phyloP scores from a whole-genome alignment of 2,888 invertebrate species.

The Limulus polyphemus region DNA sequence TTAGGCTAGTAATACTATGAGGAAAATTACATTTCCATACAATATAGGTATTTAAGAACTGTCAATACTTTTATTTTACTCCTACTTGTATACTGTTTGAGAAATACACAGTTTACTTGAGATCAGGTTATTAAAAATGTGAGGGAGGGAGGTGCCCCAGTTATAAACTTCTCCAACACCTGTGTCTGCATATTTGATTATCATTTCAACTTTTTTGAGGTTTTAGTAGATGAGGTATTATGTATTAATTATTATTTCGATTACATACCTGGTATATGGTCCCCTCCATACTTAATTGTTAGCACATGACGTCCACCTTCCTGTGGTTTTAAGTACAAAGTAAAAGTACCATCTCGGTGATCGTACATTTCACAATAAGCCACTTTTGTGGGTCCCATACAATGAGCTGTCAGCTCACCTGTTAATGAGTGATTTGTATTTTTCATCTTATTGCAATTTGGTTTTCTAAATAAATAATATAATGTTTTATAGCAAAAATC shows the following conservation, averaged over 20 bases:
- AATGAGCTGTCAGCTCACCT: conserved; percentile 91
- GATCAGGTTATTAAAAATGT: too few relatives aligned
- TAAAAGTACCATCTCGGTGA: conserved; percentile 94
- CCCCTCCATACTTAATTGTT: conserved; percentile 65
- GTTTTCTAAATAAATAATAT: not conserved
- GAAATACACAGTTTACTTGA: too few relatives aligned
- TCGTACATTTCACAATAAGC: conserved; percentile 97
- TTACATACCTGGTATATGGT: conserved; percentile 41
- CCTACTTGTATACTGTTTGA: too few relatives aligned
- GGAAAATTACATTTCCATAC: too few relatives aligned
- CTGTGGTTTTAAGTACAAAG: conserved; percentile 66
- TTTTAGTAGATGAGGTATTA: not conserved
- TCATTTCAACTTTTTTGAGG: not conserved
- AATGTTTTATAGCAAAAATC: too few relatives aligned
- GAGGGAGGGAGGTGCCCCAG: too few relatives aligned
- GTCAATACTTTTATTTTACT: too few relatives aligned
- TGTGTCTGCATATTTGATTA: too few relatives aligned
- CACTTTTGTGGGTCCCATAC: conserved; percentile 81
- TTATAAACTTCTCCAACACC: too few relatives aligned
- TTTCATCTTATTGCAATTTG: not conserved
- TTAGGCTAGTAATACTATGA: too few relatives aligned
- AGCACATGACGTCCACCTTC: conserved; percentile 87
- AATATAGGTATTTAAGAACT: too few relatives aligned
- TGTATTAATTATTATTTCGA: not conserved
- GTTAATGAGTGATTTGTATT: conserved; percentile 16